Evolutionary conservation across 2,797 vertebrate genomes (phyloP).

Genomic region (Scyliorhinus canicula): DNA sequence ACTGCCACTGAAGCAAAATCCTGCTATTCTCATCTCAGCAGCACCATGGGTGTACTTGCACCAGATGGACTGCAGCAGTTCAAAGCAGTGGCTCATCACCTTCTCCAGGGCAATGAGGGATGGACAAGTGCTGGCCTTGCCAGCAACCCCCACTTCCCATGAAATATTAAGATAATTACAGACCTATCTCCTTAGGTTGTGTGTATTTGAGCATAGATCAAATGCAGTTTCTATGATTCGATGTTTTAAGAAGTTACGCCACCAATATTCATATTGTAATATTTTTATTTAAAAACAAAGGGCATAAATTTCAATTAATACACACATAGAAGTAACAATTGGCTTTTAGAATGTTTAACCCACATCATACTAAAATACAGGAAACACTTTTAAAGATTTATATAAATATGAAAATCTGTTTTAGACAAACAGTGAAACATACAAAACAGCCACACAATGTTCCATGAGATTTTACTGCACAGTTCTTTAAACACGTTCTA

Average conservation of each 20-base stretch:
- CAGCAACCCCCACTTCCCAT: not conserved
- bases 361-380: constrained; percentile 22
- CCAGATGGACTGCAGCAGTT: not conserved
- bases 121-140: too few relatives aligned
- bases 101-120: not conserved
- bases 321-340: constrained; percentile 4
- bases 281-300: constrained; percentile 26
- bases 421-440: not conserved
- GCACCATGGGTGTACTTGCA: not conserved
- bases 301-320: constrained; percentile 3
- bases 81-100: not conserved
- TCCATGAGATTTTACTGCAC: constrained; percentile 6
- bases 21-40: not conserved
- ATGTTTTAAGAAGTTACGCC: not conserved
- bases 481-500: not conserved
- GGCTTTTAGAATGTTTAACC: constrained; percentile 16
- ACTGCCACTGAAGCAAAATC: too few relatives aligned
- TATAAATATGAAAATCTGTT: constrained; percentile 18
- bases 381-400: constrained; percentile 22
- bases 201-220: not conserved
- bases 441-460: not conserved
- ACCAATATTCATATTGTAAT: not conserved
- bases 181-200: not conserved
- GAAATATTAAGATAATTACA: not conserved
- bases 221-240: not conserved